Percentiles rank a stretch among this genome's conserved stretches.
phyloP scores from a whole-genome alignment of 92 coral and sea anemone species.

The Galaxea fascicularis region DNA sequence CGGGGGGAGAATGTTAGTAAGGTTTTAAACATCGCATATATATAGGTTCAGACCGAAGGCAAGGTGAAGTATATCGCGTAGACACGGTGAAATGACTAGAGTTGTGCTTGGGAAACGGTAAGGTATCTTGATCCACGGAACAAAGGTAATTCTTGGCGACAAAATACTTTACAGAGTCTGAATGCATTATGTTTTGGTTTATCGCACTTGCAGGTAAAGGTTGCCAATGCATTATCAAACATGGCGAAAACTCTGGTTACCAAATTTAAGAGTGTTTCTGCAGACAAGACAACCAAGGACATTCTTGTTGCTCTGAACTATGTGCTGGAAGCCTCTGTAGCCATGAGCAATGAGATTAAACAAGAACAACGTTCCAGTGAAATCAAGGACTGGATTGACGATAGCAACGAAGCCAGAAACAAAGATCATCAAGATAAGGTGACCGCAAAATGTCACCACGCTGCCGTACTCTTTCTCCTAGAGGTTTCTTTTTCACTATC shows the following conservation, averaged over 20 bases:
- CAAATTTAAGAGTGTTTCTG: slow-evolving; percentile 41
- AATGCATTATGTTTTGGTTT: no score
- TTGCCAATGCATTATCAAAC: slow-evolving; percentile 59
- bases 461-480: background rate
- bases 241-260: slow-evolving; percentile 67
- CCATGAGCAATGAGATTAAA: slow-evolving; percentile 45
- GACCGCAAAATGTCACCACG: background rate
- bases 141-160: no score
- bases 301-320: slow-evolving; percentile 64
- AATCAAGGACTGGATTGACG: slow-evolving; percentile 69
- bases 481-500: background rate
- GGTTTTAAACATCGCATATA: no score
- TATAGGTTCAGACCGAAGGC: no score
- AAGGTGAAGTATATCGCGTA: no score
- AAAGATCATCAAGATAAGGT: slow-evolving; percentile 63
- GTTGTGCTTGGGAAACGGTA: no score
- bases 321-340: slow-evolving; percentile 60
- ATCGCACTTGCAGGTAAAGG: slow-evolving; percentile 49
- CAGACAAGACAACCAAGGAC: slow-evolving; percentile 46
- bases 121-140: no score
- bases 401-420: slow-evolving; percentile 62
- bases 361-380: slow-evolving; percentile 38
- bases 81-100: no score
- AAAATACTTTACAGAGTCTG: no score
- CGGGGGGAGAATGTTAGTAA: no score